These are phyloP conservation scores for Pangasianodon hypophthalmus DNA, from an alignment of 2,113 vertebrate species.

Conservation along the genomic window DNA sequence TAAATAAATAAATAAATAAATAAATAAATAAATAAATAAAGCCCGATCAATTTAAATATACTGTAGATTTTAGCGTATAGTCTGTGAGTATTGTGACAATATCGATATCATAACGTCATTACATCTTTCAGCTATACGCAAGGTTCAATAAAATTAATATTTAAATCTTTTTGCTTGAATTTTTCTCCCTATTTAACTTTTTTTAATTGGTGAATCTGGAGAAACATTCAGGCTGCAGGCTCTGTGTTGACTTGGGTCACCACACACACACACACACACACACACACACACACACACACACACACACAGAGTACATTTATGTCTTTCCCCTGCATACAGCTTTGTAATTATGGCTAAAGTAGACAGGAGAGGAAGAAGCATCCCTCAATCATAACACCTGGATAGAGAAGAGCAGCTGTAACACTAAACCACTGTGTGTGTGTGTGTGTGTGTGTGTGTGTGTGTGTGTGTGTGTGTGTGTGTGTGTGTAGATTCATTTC, in stretches of 20 bases:
- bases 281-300: conserved; percentile 17
- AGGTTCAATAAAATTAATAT: neutral
- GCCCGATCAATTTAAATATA: neutral
- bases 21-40: neutral
- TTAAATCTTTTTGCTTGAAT: neutral
- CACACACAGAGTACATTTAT: neutral
- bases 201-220: neutral
- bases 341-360: conserved; percentile 47
- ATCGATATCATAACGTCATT: neutral
- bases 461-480: conserved; percentile 8
- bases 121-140: neutral
- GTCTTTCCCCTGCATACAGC: neutral
- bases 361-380: conserved; percentile 2
- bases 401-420: conserved; percentile 15
- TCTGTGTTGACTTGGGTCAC: neutral
- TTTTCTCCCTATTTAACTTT: neutral
- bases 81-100: neutral
- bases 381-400: conserved; percentile 45
- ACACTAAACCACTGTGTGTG: conserved; percentile 9
- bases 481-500: neutral
- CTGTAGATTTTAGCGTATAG: neutral
- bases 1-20: no score
- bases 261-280: neutral
- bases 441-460: conserved; percentile 23
- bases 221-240: neutral